Conservation (phyloP, 2,888 invertebrate species). For the Drosophila kanekoi region DNA sequence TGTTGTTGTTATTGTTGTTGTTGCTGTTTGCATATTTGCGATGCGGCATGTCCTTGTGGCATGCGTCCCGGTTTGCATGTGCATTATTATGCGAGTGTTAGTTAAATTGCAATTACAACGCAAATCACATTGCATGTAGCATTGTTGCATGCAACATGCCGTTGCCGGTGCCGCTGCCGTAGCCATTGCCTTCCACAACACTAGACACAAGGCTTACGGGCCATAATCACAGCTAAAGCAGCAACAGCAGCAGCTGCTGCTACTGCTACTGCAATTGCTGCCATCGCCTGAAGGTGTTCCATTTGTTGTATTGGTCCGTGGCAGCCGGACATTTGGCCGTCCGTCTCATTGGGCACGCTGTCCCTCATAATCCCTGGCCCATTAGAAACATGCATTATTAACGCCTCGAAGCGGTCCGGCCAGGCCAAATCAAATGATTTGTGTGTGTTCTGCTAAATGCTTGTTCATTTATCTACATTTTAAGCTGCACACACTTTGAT, state of each 20-base stretch:
- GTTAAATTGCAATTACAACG: conserved; percentile 76
- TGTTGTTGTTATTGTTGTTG: conserved; percentile 4
- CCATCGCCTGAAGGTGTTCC: conserved; percentile 52
- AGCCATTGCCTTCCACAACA: conserved; percentile 5
- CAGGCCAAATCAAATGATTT: conserved; percentile 16
- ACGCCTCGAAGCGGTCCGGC: conserved; percentile 29
- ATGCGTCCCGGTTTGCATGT: conserved; percentile 39
- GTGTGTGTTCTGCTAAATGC: conserved; percentile 44
- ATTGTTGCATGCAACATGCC: conserved; percentile 45
- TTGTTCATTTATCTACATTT: conserved; percentile 42
- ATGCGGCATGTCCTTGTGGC: conserved; percentile 47
- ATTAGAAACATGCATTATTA: conserved; percentile 73
- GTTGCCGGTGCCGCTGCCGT: background rate
- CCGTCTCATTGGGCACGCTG: conserved; percentile 65
- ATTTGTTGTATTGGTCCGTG: conserved; percentile 53
- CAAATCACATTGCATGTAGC: conserved; percentile 62
- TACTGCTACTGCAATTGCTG: conserved; percentile 9
- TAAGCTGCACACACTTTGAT: conserved; percentile 37
- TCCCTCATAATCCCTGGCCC: conserved; percentile 49
- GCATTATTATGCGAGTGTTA: conserved; percentile 73
- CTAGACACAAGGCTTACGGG: conserved; percentile 28
- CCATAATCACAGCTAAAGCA: conserved; percentile 37
- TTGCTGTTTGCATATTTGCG: conserved; percentile 43
- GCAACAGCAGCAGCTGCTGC: conserved; percentile 8
- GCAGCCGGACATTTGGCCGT: conserved; percentile 19